phyloP scores from a whole-genome alignment of 1,140 invertebrate species.

The Rhizoglyphus robini region DNA sequence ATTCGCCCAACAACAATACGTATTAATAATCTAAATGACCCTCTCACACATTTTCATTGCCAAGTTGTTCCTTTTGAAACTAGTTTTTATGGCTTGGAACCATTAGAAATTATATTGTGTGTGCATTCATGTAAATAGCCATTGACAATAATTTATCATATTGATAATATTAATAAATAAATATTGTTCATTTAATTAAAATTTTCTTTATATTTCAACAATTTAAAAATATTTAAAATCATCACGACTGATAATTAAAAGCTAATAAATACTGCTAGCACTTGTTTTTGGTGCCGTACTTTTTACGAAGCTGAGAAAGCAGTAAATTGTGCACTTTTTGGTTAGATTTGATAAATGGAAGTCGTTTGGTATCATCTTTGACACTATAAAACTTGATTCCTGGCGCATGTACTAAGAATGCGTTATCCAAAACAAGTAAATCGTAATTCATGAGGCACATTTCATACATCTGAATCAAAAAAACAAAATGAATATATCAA shows the following conservation, averaged over 20 bases:
- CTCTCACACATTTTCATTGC: too few species aligned
- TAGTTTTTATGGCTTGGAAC: too few species aligned
- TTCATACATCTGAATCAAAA: constrained; percentile 52
- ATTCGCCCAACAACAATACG: too few species aligned
- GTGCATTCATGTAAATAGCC: not conserved
- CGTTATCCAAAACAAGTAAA: constrained; percentile 58
- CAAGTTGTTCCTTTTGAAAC: too few species aligned
- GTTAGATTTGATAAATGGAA: constrained; percentile 44
- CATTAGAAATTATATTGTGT: too few species aligned
- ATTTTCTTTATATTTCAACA: too few species aligned
- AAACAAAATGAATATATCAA: constrained; percentile 13
- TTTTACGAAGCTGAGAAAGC: constrained; percentile 34
- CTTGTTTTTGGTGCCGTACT: constrained; percentile 27
- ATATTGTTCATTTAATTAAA: too few species aligned
- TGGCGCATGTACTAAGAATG: constrained; percentile 61
- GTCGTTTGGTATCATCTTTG: constrained; percentile 33
- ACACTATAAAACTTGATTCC: constrained; percentile 44
- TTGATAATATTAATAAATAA: not conserved
- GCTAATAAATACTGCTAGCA: not conserved
- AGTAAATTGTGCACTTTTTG: constrained; percentile 47
- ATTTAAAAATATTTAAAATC: too few species aligned
- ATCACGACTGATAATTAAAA: too few species aligned
- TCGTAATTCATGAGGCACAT: constrained; percentile 59
- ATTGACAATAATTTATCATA: not conserved
- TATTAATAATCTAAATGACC: too few species aligned